Evolutionary conservation across 37 sponge, comb jelly and placozoan species (phyloP).

Genomic region (Geodia barretti): DNA sequence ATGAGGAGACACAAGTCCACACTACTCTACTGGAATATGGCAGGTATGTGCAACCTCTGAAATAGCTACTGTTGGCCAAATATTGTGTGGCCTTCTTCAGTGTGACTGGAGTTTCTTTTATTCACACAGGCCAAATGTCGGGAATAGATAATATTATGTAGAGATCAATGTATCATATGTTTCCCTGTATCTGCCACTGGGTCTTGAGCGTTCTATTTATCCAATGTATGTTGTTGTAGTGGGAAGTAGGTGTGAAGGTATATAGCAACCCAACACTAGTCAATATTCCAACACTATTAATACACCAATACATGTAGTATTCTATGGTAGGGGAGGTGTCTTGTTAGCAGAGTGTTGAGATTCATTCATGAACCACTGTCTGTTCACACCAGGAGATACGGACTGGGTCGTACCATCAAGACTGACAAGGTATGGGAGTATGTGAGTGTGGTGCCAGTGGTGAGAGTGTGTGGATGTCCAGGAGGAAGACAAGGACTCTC

Average conservation of each 20-base stretch:
- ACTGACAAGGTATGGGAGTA: constrained; percentile 25
- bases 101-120: too few species aligned
- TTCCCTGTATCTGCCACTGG: too few species aligned
- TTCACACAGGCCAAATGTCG: too few species aligned
- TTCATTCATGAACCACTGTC: background rate
- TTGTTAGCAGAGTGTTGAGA: background rate
- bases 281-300: too few species aligned
- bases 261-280: too few species aligned
- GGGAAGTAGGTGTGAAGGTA: background rate
- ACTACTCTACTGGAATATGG: constrained; percentile 91
- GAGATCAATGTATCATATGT: too few species aligned
- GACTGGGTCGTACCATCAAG: constrained; percentile 43
- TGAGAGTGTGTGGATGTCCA: background rate
- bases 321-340: too few species aligned
- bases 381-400: constrained; percentile 39
- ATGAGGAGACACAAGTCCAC: constrained; percentile 80
- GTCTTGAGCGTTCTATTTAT: too few species aligned
- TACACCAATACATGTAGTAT: background rate
- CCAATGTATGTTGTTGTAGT: too few species aligned
- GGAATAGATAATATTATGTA: too few species aligned
- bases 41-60: constrained; percentile 47
- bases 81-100: too few species aligned
- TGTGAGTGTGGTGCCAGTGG: background rate
- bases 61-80: too few species aligned
- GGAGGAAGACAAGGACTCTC: constrained; percentile 52